These are phyloP conservation scores for Dicyrtomina minuta DNA, from an alignment of 2,888 invertebrate species.

Conservation along the genomic window DNA sequence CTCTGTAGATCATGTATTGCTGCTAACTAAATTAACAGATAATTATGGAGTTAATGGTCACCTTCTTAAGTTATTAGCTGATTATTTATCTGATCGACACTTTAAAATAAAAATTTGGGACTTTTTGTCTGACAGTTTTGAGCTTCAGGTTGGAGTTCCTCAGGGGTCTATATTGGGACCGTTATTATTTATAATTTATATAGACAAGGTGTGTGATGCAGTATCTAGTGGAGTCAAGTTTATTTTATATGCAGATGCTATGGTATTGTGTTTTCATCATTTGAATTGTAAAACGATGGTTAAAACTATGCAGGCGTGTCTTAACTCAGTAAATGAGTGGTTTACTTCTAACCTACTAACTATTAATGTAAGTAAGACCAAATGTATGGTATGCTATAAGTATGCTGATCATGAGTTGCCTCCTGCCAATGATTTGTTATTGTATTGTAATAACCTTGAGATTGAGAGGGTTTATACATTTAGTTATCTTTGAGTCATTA, in stretches of 20 bases:
- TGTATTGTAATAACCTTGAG: not conserved
- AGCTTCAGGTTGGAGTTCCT: constrained; percentile 26
- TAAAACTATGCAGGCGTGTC: not conserved
- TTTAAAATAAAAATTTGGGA: constrained; percentile 9
- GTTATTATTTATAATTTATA: constrained; percentile 30
- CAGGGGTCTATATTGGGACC: constrained; percentile 35
- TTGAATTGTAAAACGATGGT: not conserved
- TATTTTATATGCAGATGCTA: constrained; percentile 37
- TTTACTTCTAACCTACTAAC: not conserved
- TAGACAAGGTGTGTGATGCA: too few relatives aligned
- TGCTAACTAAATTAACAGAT: constrained; percentile 42
- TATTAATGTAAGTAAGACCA: too few relatives aligned
- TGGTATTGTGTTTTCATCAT: constrained; percentile 8
- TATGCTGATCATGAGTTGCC: not conserved
- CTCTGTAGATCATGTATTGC: constrained; percentile 41
- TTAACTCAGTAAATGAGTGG: not conserved
- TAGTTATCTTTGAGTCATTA: constrained; percentile 9
- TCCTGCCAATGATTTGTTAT: not conserved
- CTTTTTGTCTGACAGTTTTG: constrained; percentile 13
- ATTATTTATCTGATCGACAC: constrained; percentile 10
- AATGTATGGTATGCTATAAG: not conserved
- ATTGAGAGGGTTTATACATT: constrained; percentile 11
- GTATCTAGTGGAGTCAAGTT: not conserved
- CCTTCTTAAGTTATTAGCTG: constrained; percentile 13
- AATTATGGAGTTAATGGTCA: constrained; percentile 29